Conservation (phyloP, 2,113 vertebrate genomes). For the Laticauda colubrina region DNA sequence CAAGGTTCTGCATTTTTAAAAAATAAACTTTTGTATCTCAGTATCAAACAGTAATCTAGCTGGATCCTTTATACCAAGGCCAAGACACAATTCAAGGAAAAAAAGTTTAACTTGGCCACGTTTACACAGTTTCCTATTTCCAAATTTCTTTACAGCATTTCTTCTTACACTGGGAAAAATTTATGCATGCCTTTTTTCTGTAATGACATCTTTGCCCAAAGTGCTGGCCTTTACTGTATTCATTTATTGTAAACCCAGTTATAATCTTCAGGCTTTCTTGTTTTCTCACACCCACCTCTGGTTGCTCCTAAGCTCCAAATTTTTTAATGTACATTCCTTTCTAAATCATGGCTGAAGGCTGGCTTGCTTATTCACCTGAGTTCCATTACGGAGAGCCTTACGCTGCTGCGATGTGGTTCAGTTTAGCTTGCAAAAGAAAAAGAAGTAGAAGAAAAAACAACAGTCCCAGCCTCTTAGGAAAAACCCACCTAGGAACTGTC, state of each 20-base stretch:
- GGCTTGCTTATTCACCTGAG: constrained; percentile 37
- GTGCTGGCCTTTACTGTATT: background rate
- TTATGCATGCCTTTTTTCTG: background rate
- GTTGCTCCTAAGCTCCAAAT: constrained; percentile 7
- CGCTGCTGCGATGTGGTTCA: background rate
- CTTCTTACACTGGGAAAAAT: background rate
- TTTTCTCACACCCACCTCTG: background rate
- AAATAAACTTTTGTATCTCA: background rate
- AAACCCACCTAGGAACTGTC: constrained; percentile 70
- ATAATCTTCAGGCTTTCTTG: fast-evolving
- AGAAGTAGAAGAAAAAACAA: constrained; percentile 43
- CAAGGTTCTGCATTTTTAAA: background rate
- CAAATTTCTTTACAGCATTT: background rate
- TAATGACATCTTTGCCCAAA: background rate
- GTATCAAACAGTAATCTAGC: background rate
- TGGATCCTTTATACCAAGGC: too few species aligned
- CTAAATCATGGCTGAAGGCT: constrained; percentile 39
- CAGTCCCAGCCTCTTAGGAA: constrained; percentile 61
- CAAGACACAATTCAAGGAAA: background rate
- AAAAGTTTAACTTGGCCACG: background rate
- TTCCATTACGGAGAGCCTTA: constrained; percentile 41
- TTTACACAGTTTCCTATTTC: background rate
- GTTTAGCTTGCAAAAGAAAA: constrained; percentile 69
- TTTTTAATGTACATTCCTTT: constrained; percentile 21
- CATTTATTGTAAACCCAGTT: background rate